Conservation (phyloP, 1,140 invertebrate species). For the Leucophenga varia region DNA sequence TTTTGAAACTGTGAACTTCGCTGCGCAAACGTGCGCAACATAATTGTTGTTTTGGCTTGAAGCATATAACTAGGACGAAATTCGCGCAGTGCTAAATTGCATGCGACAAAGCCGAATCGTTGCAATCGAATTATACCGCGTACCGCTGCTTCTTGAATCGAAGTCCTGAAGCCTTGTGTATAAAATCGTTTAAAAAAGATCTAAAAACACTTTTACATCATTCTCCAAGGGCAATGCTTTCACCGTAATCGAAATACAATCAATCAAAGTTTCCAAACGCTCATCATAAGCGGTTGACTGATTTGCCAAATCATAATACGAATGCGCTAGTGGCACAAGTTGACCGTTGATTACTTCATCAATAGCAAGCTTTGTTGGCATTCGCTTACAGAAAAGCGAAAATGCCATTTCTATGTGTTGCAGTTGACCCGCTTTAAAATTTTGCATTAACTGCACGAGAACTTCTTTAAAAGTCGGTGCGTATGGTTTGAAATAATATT, state of each 20-base stretch:
- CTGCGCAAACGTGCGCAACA: slow-evolving; percentile 30
- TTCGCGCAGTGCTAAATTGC: slow-evolving; percentile 19
- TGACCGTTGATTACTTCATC: slow-evolving; percentile 21
- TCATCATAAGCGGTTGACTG: slow-evolving; percentile 24
- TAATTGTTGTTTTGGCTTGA: slow-evolving; percentile 24
- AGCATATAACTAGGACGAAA: slow-evolving; percentile 30
- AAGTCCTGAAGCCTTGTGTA: slow-evolving; percentile 24
- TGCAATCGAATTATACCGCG: slow-evolving; percentile 39
- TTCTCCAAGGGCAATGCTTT: slow-evolving; percentile 28
- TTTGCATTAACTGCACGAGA: slow-evolving; percentile 33
- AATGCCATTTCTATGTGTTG: slow-evolving; percentile 38
- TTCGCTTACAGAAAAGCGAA: slow-evolving; percentile 37
- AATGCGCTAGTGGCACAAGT: slow-evolving; percentile 34
- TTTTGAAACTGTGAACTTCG: slow-evolving; percentile 8
- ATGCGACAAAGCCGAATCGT: slow-evolving; percentile 29
- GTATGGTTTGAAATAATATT: slow-evolving; percentile 36
- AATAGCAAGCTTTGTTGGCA: neutral
- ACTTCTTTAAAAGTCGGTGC: slow-evolving; percentile 34
- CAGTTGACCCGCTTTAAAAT: slow-evolving; percentile 27
- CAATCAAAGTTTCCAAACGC: slow-evolving; percentile 26
- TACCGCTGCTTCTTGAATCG: slow-evolving; percentile 40
- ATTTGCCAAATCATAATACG: slow-evolving; percentile 28
- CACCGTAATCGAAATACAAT: slow-evolving; percentile 35
- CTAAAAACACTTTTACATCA: slow-evolving; percentile 25
- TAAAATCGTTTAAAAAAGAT: slow-evolving; percentile 31